Evolutionary conservation across 1,140 invertebrate genomes (phyloP).

Genomic region (Berghia stephanieae): DNA sequence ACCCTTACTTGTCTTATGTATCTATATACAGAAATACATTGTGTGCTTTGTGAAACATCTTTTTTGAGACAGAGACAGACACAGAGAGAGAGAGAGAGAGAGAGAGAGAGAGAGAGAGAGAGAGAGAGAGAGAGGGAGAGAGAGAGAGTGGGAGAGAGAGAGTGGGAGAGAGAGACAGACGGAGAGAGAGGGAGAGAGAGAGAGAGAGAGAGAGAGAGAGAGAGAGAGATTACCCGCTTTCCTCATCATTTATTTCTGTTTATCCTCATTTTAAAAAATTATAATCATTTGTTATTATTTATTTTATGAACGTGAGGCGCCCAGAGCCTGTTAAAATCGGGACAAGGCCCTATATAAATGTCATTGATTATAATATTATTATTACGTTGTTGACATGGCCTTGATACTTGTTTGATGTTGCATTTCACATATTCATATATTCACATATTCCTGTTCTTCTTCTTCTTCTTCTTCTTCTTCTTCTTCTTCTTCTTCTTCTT

Average conservation of each 20-base stretch:
- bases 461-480: background rate
- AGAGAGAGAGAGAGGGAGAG: slow-evolving; percentile 18
- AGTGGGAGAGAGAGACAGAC: no score
- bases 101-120: background rate
- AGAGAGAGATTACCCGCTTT: background rate
- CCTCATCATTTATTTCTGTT: background rate
- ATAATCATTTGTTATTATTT: background rate
- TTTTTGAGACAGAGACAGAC: background rate
- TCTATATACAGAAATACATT: no score
- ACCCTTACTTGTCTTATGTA: no score
- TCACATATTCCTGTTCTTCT: background rate
- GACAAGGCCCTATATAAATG: background rate
- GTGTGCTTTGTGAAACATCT: no score
- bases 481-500: background rate
- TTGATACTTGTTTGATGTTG: background rate
- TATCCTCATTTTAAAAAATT: background rate
- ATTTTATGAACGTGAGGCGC: background rate
- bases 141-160: no score
- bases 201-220: background rate
- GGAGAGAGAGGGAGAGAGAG: background rate
- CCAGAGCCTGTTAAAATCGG: background rate
- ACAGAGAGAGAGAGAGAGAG: background rate
- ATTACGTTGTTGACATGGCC: background rate
- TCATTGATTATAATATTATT: background rate
- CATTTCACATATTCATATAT: background rate